A percentile compares a stretch with the other conserved stretches of the same genome.
Evolutionary conservation across 2,888 invertebrate species (phyloP).

Genomic region (Polymixis lichenea): DNA sequence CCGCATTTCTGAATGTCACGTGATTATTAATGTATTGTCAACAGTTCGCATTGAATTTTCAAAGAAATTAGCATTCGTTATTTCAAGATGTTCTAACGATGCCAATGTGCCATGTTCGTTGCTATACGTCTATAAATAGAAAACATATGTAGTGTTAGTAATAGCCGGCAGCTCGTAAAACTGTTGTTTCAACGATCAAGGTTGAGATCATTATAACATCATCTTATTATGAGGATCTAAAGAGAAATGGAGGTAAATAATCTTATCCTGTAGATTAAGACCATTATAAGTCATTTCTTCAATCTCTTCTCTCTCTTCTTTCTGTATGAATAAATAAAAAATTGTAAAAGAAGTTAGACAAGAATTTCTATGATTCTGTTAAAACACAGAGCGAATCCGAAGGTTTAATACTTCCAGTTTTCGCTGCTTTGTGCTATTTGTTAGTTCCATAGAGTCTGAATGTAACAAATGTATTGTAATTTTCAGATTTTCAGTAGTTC

Average conservation of each 20-base stretch:
- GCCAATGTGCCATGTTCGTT: conserved; percentile 49
- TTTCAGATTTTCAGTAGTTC: not conserved
- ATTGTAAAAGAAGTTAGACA: too few relatives aligned
- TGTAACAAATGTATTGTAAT: not conserved
- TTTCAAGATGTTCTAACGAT: conserved; percentile 41
- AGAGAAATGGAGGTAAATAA: not conserved
- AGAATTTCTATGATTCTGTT: not conserved
- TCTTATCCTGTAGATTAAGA: not conserved
- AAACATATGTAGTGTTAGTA: conserved; percentile 58
- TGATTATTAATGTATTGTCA: conserved; percentile 28
- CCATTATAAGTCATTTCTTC: not conserved
- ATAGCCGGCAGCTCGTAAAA: conserved; percentile 63
- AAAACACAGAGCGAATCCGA: not conserved
- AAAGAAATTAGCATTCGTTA: conserved; percentile 39
- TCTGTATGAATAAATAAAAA: too few relatives aligned
- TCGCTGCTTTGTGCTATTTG: not conserved
- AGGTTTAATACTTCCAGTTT: not conserved
- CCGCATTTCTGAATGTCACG: conserved; percentile 19
- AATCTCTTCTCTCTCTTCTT: not conserved
- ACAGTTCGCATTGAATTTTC: conserved; percentile 41
- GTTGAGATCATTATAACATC: conserved; percentile 52
- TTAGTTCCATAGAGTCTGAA: not conserved
- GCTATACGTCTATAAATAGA: conserved; percentile 54
- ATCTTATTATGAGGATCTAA: not conserved
- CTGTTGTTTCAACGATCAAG: conserved; percentile 67